These are phyloP conservation scores for Dascillus cervinus DNA, from an alignment of 2,888 invertebrate species.

Conservation along the genomic window DNA sequence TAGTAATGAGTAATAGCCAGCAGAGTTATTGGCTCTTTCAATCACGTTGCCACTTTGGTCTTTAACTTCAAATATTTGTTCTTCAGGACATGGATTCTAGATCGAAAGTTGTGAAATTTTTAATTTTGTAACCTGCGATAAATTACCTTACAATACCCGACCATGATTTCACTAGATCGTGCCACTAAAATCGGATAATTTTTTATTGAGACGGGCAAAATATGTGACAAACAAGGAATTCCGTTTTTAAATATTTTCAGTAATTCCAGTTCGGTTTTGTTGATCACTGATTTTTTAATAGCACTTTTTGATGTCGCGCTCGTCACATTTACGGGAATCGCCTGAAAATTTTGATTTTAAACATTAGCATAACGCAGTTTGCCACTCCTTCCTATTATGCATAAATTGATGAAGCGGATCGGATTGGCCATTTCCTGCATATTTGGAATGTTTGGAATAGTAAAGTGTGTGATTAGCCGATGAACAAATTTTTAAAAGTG, in stretches of 20 bases:
- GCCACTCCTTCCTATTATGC: too few species aligned
- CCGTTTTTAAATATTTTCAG: constrained; percentile 45
- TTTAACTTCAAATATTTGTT: constrained; percentile 45
- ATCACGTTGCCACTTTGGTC: constrained; percentile 47
- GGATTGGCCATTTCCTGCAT: too few species aligned
- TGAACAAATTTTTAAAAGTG: not conserved
- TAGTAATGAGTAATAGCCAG: constrained; percentile 49
- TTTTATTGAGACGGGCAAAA: constrained; percentile 43
- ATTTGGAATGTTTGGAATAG: too few species aligned
- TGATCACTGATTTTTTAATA: too few species aligned
- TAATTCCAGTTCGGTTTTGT: constrained; percentile 30
- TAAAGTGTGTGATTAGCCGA: not conserved
- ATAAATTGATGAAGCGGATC: too few species aligned
- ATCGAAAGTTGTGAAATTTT: too few species aligned
- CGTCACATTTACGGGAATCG: too few species aligned
- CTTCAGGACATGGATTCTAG: constrained; percentile 42
- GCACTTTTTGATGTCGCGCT: too few species aligned
- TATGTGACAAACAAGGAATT: constrained; percentile 52
- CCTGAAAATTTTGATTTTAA: too few species aligned
- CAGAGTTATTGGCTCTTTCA: constrained; percentile 54
- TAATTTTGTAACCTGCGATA: too few species aligned
- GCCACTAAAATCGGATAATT: constrained; percentile 37
- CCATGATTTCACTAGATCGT: constrained; percentile 49
- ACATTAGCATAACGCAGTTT: too few species aligned
- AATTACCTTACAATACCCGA: constrained; percentile 49